Conservation (phyloP, 1,140 invertebrate genomes). For the Trichoplusia ni region DNA sequence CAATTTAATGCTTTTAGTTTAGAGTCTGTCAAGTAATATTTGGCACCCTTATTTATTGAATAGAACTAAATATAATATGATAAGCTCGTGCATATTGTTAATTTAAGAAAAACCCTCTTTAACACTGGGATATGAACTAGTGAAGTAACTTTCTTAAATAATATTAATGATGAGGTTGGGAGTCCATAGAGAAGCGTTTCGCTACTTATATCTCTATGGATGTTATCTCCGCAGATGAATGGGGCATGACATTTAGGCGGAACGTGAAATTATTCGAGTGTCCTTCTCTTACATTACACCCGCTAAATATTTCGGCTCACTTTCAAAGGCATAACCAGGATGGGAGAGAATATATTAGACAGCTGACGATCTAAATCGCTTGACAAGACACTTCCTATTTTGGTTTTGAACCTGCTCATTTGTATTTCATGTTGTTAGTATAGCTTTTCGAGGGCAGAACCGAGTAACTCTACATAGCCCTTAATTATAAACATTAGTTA, state of each 20-base stretch:
- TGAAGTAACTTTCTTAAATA: neutral
- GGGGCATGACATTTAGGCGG: neutral
- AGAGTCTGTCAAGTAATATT: slow-evolving; percentile 24
- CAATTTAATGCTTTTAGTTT: neutral
- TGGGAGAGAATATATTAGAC: neutral
- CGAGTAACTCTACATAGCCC: too few species aligned
- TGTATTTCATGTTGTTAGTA: too few species aligned
- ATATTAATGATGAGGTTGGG: neutral
- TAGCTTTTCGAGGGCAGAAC: too few species aligned
- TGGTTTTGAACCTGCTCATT: too few species aligned
- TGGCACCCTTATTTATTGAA: slow-evolving; percentile 5
- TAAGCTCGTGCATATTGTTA: neutral
- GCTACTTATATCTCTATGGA: neutral
- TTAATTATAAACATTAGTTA: too few species aligned
- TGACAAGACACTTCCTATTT: neutral
- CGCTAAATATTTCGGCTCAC: neutral
- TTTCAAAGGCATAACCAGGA: neutral
- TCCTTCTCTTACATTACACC: neutral
- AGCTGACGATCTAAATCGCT: neutral
- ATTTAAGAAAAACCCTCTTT: neutral
- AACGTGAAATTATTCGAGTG: slow-evolving; percentile 4
- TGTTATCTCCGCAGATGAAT: neutral
- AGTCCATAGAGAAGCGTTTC: neutral
- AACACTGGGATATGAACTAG: neutral
- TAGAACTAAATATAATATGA: neutral